Base-by-base conservation (phyloP, 2,797 vertebrate species). In the Oceanodroma leucorhoa region DNA sequence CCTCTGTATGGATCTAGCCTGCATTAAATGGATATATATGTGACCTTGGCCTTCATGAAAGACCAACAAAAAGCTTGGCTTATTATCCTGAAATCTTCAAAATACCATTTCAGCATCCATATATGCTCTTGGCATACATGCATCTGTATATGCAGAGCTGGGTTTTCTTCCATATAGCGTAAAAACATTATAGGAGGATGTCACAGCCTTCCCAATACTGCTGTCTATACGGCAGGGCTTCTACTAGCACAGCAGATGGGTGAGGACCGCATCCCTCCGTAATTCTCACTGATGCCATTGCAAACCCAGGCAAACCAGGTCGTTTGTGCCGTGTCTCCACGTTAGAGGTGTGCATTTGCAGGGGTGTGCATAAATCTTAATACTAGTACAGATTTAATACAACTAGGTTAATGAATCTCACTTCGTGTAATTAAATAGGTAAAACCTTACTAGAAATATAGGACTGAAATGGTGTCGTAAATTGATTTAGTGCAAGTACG, bases 1-100 rank as follows among this genome's bases (percentile, higher is more conserved):
- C 17, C n/a, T 79, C n/a, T 79, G 41, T 34, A 46, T 13, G 72
- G 76, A 60, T 38, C 46, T 32, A 48, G 34, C 32, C 50, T 19
- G 48, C 20, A 4, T 41, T 86, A 84, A 70, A 66, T 19, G 32
- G 60, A 67, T 77, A n/a, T 30, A 30, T 26, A 14, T 4, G 26
- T 93, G 79, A 94, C 60, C 43, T 48, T 76, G 69, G 48, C 23
- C 55, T 86, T 51, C 66, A 40, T 29, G 19, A 61, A 81, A 51
- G 36, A 62, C 2, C 69, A 54, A 34, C 69, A 60, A 55, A 83
- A 94, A 78, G 6, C 50, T 86, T 48, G 46, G 22, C 17, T 71
- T 41, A 2, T 48, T 67, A 58, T 34, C 20, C 81, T 9, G 27
- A 69, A 48, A 60, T 50, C 41, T 48, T 87, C 53, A 93, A 89